Conservation (phyloP, 2,113 vertebrate genomes). For the Rhea americana region DNA sequence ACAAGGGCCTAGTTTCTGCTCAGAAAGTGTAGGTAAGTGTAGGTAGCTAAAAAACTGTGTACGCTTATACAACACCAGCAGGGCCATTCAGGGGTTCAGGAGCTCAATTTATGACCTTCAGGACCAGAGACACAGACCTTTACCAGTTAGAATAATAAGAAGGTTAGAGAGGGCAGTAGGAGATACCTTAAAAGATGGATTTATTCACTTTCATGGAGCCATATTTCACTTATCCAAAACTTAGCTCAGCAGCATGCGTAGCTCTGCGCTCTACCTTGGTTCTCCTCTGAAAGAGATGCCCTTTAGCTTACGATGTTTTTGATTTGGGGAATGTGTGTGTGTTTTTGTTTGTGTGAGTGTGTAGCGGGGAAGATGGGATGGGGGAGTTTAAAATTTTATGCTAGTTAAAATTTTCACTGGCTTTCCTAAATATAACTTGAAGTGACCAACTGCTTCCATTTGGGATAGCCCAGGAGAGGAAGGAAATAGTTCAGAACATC, state of each 20-base stretch:
- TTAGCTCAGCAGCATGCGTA: not conserved
- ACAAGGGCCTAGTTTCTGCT: not conserved
- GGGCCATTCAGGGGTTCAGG: not conserved
- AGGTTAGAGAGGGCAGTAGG: not conserved
- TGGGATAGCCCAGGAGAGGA: not conserved
- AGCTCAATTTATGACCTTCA: not conserved
- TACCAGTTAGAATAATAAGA: not conserved
- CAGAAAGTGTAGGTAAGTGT: not conserved
- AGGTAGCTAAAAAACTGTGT: not conserved
- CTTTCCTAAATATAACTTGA: not conserved
- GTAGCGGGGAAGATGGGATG: too few species aligned
- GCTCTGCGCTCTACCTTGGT: rapidly evolving
- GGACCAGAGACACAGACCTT: not conserved
- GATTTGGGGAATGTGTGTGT: not conserved
- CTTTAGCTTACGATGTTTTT: not conserved
- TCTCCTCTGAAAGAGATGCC: not conserved
- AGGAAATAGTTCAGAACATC: not conserved
- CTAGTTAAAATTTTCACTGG: not conserved
- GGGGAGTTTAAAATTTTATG: not conserved
- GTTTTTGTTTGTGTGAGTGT: too few species aligned
- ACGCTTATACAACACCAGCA: not conserved
- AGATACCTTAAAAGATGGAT: not conserved
- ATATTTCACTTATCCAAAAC: not conserved
- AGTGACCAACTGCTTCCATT: not conserved
- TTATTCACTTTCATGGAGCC: not conserved